Base-by-base conservation (phyloP, 2,113 vertebrate genomes). In the Clarias magur region DNA sequence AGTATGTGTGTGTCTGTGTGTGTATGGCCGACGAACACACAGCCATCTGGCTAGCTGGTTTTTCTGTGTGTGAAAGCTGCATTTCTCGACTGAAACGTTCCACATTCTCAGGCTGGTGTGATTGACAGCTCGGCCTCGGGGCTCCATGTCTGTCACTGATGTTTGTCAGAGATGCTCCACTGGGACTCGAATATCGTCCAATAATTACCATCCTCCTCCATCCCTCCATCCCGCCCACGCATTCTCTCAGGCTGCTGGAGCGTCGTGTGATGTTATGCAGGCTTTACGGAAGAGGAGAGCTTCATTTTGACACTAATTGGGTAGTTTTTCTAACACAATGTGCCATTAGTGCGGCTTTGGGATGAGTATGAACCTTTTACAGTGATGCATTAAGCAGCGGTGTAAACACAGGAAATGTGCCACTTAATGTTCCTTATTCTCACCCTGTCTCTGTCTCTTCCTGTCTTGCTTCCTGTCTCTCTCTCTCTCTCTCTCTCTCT, bases 121-220 rank as follows among this genome's bases (percentile, higher is more conserved):
- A 94, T 93, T 93, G 94, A 94, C 94, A 94, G 93, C 86, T 90
- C 80, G 89, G 91, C 93, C 90, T 89, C 90, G 82, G 89, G 94
- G 91, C 90, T 88, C 91, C 91, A 92, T 90, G 87, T 92, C 90
- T 88, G 91, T 89, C 88, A 91, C 92, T 93, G 88, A 85, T 88
- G 88, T 93, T 91, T 92, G 90, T 90, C 88, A 89, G 48, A 86
- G 93, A 89, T 88, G 91, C 89, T 94, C 92, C 93, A 82, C 62
- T 85, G 91, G 91, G 93, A 93, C 86, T 91, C 86, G 78, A 87
- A 93, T 88, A 91, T 88, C 86, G 88, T 89, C 91, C 91, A 91
- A 88, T 92, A 90, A 93, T 93, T 90, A 93, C 85, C 91, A 90
- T 89, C 90, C 81, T 89, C 87, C 91, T 93, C 80, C n/a, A 65